A percentile compares a stretch with the other conserved stretches of the same genome.
These are phyloP conservation scores for Mesembrinibis cayennensis DNA, from an alignment of 2,113 vertebrate species.

Conservation along the genomic window DNA sequence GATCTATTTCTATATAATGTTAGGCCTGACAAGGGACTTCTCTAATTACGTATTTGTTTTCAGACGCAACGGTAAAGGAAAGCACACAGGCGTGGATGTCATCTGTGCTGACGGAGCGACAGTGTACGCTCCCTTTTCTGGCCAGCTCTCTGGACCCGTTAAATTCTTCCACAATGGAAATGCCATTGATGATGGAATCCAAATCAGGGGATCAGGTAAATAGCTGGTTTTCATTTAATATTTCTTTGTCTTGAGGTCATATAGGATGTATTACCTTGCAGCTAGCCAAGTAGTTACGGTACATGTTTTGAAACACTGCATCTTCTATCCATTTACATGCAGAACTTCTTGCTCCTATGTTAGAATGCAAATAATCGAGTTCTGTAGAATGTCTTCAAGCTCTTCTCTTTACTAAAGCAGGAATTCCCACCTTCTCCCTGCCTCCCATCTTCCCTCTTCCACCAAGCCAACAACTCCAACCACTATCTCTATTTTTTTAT, in stretches of 20 bases:
- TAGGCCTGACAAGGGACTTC: background rate
- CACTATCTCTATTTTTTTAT: background rate
- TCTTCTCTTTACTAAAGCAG: background rate
- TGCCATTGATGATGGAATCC: conserved; percentile 77
- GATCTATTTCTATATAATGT: fast-evolving
- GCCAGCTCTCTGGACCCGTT: conserved; percentile 61
- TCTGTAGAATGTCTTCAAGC: background rate
- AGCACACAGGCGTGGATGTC: conserved; percentile 73
- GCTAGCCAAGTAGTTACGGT: background rate
- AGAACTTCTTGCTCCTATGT: background rate
- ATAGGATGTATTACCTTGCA: background rate
- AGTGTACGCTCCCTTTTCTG: conserved; percentile 77
- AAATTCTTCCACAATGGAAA: conserved; percentile 67
- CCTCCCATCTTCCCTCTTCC: background rate
- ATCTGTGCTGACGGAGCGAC: conserved; percentile 73
- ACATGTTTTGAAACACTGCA: background rate
- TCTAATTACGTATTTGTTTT: background rate
- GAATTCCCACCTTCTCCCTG: background rate
- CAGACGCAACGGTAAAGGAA: background rate
- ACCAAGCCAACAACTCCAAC: background rate
- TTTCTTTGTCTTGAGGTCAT: background rate
- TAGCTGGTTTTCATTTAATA: fast-evolving
- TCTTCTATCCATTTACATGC: background rate
- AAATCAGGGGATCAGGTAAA: conserved; percentile 71
- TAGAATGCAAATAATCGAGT: background rate